A percentile compares a stretch with the other conserved stretches of the same genome.
These are phyloP conservation scores for Chiloscyllium punctatum DNA, from an alignment of 2,797 vertebrate species.

Conservation along the genomic window DNA sequence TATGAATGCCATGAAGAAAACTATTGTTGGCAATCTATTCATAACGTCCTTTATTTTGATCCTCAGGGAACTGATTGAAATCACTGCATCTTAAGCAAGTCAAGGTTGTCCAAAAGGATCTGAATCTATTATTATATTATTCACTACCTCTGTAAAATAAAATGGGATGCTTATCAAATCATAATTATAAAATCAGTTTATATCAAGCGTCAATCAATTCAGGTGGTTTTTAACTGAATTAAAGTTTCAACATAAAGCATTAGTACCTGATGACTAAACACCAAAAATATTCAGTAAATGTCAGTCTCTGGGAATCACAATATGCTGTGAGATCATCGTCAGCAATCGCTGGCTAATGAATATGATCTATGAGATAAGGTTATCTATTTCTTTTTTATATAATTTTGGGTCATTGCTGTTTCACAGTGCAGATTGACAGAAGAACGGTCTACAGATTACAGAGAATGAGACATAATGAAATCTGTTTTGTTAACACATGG, in stretches of 20 bases:
- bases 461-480: background rate
- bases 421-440: background rate
- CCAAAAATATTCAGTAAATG: background rate
- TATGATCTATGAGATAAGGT: background rate
- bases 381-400: background rate
- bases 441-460: background rate
- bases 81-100: slow-evolving; percentile 14
- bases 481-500: background rate
- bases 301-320: background rate
- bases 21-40: background rate
- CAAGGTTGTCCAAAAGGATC: background rate
- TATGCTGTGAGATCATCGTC: too few species aligned
- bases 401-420: background rate
- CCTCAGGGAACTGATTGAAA: slow-evolving; percentile 18
- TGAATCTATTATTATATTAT: background rate
- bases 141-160: background rate
- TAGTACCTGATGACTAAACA: background rate
- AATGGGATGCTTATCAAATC: background rate
- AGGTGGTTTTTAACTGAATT: background rate
- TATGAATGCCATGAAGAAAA: background rate
- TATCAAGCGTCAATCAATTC: background rate
- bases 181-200: slow-evolving; percentile 12
- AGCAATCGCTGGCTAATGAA: too few species aligned
- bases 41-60: background rate
- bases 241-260: background rate